Base-by-base conservation (phyloP, 2,113 vertebrate species). In the Oreochromis niloticus region DNA sequence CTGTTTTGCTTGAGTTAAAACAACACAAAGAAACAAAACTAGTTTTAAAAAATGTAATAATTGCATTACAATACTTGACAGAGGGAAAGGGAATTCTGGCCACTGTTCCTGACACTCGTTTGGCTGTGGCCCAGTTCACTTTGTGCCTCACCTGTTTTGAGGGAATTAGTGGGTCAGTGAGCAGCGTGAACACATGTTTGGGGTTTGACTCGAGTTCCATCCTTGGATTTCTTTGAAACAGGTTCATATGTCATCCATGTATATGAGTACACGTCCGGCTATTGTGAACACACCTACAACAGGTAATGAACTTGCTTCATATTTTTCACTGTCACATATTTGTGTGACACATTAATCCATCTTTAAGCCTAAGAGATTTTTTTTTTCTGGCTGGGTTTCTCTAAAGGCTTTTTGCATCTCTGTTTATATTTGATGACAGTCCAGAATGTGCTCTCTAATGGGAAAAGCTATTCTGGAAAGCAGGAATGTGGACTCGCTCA, bases 401-500 rank as follows among this genome's bases (percentile, higher is more conserved):
- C 43, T 32, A 78, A 78, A 78, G 46, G 46, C 46, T 52, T 78
- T 52, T 78, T 78, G 46, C 27, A 52, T 52, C 73, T 32, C 46
- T 78, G 27, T 78, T 78, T 78, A 55, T 82, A 85, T 88, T 39
- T 82, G 89, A 50, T 91, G 93, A 93, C 89, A 85, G 79, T 12
- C 30, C 14, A 87, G 84, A 82, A 89, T 87, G 91, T 85, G 66
- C 55, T 50, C 85, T 92, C 84, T 91, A 93, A 92, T 93, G 87
- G 91, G 92, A 89, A 90, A 92, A 85, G 80, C 88, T 94, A 89
- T 94, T 93, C 89, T 88, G 79, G 80, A 91, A 80, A 82, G 52
- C 39, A 39, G 84, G 92, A 89, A 88, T 80, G 61, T 73, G 90
- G 86, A 82, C 91, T 90, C 71, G 8, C 81, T 89, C 50, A 78